These are phyloP conservation scores for Anthophora plumipes DNA, from an alignment of 2,888 invertebrate genomes.

Conservation along the genomic window DNA sequence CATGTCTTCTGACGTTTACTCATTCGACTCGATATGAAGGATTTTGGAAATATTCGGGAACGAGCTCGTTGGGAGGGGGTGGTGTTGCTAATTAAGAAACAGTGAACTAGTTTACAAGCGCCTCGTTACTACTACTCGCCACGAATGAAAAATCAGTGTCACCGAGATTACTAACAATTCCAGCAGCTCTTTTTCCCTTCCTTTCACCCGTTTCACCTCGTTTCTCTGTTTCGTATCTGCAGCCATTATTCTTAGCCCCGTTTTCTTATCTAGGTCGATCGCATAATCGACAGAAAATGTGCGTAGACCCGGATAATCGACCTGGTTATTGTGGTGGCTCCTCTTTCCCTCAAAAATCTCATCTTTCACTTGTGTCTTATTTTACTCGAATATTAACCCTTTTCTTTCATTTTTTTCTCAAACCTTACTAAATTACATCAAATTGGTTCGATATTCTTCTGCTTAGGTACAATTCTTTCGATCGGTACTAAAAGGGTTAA, in stretches of 20 bases:
- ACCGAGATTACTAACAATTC: constrained; percentile 37
- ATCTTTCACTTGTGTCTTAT: too few relatives aligned
- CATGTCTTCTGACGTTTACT: not conserved
- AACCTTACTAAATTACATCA: too few relatives aligned
- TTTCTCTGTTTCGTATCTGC: constrained; percentile 47
- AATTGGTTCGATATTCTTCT: too few relatives aligned
- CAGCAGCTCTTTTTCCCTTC: constrained; percentile 13
- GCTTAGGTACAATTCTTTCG: too few relatives aligned
- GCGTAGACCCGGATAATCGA: constrained; percentile 48
- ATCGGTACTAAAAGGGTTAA: too few relatives aligned
- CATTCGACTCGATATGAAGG: not conserved
- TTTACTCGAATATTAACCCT: too few relatives aligned
- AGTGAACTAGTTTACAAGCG: constrained; percentile 40
- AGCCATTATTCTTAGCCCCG: constrained; percentile 57
- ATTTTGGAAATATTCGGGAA: constrained; percentile 14
- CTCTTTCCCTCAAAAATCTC: not conserved
- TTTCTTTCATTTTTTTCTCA: too few relatives aligned
- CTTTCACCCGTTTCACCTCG: constrained; percentile 28
- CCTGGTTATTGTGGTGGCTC: constrained; percentile 22
- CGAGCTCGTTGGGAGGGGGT: too few relatives aligned
- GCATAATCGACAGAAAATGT: constrained; percentile 61
- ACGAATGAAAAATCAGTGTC: constrained; percentile 55
- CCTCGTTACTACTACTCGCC: constrained; percentile 29
- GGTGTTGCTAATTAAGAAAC: constrained; percentile 31
- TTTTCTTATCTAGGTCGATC: constrained; percentile 60